Conservation (phyloP, 1,140 invertebrate genomes). For the Lucilia cuprina region DNA sequence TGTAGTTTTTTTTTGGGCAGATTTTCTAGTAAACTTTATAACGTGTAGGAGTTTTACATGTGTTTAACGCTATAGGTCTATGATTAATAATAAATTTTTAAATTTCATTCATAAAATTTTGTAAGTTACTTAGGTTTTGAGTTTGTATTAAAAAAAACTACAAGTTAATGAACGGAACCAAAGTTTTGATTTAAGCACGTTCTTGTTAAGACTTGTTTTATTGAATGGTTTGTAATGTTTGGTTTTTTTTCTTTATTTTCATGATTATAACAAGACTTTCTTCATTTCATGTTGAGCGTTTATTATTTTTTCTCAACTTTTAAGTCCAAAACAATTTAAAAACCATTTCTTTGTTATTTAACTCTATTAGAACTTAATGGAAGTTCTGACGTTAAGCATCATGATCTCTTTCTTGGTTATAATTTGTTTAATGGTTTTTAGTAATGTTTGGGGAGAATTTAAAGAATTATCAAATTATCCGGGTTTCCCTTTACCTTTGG, state of each 20-base stretch:
- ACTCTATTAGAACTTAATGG: neutral
- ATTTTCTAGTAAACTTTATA: no score
- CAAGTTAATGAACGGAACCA: neutral
- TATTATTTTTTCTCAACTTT: neutral
- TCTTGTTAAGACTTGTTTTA: neutral
- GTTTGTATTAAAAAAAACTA: neutral
- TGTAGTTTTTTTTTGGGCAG: neutral
- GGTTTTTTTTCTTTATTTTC: neutral
- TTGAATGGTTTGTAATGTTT: neutral
- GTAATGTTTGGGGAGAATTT: neutral
- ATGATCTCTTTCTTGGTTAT: neutral
- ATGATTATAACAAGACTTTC: neutral
- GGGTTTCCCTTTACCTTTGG: neutral
- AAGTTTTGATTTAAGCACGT: neutral
- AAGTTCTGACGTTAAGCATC: neutral
- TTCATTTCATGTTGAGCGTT: neutral
- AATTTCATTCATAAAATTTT: no score
- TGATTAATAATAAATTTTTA: neutral
- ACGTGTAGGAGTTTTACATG: no score
- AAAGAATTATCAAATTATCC: neutral
- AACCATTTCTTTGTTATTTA: neutral
- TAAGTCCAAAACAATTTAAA: neutral
- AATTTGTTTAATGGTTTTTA: neutral
- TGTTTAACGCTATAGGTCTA: neutral
- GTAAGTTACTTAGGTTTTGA: neutral